Conservation (phyloP, 2,888 invertebrate genomes). For the Andrena bucephala region DNA sequence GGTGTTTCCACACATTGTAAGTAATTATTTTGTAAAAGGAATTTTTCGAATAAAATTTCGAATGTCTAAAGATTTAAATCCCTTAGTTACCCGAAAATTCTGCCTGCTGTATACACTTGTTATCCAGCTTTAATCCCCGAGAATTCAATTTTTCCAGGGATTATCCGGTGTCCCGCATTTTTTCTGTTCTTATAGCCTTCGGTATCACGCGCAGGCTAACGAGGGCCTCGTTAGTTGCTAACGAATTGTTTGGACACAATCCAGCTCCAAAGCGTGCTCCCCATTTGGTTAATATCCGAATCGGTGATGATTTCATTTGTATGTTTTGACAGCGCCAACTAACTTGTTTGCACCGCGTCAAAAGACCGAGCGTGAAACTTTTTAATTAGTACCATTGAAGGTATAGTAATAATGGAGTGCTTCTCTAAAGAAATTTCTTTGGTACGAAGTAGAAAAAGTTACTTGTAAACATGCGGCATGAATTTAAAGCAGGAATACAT, state of each 20-base stretch:
- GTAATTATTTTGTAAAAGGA: too few relatives aligned
- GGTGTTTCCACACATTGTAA: too few relatives aligned
- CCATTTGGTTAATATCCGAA: constrained; percentile 66
- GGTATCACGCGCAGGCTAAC: constrained; percentile 64
- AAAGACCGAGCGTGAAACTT: neutral
- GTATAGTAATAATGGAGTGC: neutral
- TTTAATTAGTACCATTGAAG: neutral
- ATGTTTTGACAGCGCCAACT: constrained; percentile 38
- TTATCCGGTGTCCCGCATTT: constrained; percentile 11
- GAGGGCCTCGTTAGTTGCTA: constrained; percentile 70
- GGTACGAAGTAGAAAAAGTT: too few relatives aligned
- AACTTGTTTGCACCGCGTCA: constrained; percentile 18
- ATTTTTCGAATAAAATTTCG: too few relatives aligned
- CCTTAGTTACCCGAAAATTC: neutral
- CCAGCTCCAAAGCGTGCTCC: constrained; percentile 54
- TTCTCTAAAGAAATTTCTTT: too few relatives aligned
- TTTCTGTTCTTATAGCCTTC: constrained; percentile 41
- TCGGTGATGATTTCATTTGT: constrained; percentile 41
- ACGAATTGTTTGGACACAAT: constrained; percentile 73
- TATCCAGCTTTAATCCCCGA: neutral
- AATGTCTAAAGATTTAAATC: neutral
- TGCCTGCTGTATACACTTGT: neutral
- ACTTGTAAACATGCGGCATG: too few relatives aligned
- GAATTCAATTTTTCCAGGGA: constrained; percentile 12
- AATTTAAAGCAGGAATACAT: too few relatives aligned